A percentile compares a stretch with the other conserved stretches of the same genome.
phyloP scores from a whole-genome alignment of 2,113 vertebrate genomes.

The Coreoperca whiteheadi region DNA sequence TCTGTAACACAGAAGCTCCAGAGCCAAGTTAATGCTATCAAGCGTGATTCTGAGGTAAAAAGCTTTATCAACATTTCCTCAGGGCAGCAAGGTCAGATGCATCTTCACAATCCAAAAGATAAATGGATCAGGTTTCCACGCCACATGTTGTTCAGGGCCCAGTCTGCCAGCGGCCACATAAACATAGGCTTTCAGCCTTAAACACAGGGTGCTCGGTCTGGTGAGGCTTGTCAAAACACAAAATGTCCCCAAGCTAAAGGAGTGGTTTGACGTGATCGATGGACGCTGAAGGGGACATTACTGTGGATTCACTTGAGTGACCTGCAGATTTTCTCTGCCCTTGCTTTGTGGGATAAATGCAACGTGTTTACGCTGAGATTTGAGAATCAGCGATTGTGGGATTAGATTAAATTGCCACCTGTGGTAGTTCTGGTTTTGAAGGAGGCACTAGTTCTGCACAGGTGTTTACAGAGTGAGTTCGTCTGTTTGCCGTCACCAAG shows the following conservation, averaged over 20 bases:
- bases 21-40: constrained; percentile 63
- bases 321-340: constrained; percentile 49
- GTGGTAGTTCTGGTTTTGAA: constrained; percentile 39
- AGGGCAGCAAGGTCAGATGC: constrained; percentile 72
- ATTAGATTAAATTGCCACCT: constrained; percentile 58
- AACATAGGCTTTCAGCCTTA: constrained; percentile 72
- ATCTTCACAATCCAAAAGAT: constrained; percentile 74
- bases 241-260: constrained; percentile 69
- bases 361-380: constrained; percentile 44
- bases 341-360: constrained; percentile 47
- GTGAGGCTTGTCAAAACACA: constrained; percentile 74
- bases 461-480: constrained; percentile 37
- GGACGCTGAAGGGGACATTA: constrained; percentile 60
- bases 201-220: constrained; percentile 72
- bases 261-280: constrained; percentile 72
- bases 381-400: constrained; percentile 49
- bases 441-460: constrained; percentile 10
- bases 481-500: constrained; percentile 36
- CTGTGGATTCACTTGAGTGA: constrained; percentile 45
- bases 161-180: constrained; percentile 70
- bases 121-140: constrained; percentile 75
- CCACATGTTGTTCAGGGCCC: constrained; percentile 66
- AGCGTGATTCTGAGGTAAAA: constrained; percentile 63
- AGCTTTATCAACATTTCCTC: constrained; percentile 76
- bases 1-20: constrained; percentile 44